Base-by-base conservation (phyloP, 2,113 vertebrate genomes). In the Sorex araneus region DNA sequence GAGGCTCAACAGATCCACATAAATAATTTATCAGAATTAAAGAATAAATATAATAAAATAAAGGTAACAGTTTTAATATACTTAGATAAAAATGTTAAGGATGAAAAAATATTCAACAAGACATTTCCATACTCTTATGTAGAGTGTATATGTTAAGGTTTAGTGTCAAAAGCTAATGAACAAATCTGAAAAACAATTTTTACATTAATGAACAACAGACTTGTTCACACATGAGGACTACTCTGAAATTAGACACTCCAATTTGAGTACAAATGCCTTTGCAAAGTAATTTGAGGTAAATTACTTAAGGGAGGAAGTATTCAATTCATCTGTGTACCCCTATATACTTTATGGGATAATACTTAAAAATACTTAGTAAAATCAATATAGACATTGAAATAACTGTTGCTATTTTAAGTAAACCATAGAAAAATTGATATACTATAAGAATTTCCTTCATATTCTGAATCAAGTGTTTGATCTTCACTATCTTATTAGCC, bases 131-230 rank as follows among this genome's bases (percentile, higher is more conserved):
- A 57, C 36, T 85, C 67, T 94, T 57, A 63, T 10, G 3, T 19
- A 70, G 45, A 43, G 54, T 64, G 18, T 66, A 34, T 15, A 50
- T 21, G 9, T 91, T 73, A 91, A 87, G 28, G 64, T 34, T 91
- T 91, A 91, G 66, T 8, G 54, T 95, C 82, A 93, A 94, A 94
- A 78, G 63, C 81, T 91, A 94, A 89, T 67, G 73, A 78, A 32
- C 71, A 91, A 86, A 74, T 30, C 32, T 84, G 15, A 81, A 93
- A 50, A 89, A 84, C 19, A 78, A 74, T 32, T 70, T 92, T 19
- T 85, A 84, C 84, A 82, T 94, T 66, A 89, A 81, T 80, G 63
- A 90, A 81, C n/a, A 84, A 77, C 16, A 64, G 34, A 45, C 67
- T 54, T 94, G 45, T 74, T 89, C 84, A 74, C 9, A 84, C 30